Percentiles rank a stretch among this genome's conserved stretches.
These are phyloP conservation scores for Pomacea maculata DNA, from an alignment of 1,140 invertebrate genomes.

Conservation along the genomic window DNA sequence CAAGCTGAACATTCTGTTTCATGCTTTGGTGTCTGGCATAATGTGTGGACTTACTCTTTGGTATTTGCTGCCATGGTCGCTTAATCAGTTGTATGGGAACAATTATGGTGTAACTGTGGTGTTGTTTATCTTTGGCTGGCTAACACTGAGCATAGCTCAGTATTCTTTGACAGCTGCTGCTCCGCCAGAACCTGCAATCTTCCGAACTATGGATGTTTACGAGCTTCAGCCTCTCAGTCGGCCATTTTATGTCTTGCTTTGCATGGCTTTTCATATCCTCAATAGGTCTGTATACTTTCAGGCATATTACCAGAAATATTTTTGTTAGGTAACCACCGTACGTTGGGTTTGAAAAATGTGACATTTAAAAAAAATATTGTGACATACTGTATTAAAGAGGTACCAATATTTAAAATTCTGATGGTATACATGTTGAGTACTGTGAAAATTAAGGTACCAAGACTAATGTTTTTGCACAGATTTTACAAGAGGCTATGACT, in stretches of 20 bases:
- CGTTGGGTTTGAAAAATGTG: no score
- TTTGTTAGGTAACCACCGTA: no score
- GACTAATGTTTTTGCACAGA: no score
- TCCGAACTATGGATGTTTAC: slow-evolving; percentile 60
- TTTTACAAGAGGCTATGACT: no score
- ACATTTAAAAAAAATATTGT: no score
- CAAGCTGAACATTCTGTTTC: slow-evolving; percentile 57
- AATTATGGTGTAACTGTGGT: slow-evolving; percentile 53
- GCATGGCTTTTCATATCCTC: slow-evolving; percentile 50
- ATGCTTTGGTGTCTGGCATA: slow-evolving; percentile 56
- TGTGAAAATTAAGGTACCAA: no score
- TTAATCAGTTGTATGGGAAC: slow-evolving; percentile 48
- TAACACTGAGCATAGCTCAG: slow-evolving; percentile 60
- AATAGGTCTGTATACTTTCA: slow-evolving; percentile 43
- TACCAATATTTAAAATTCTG: no score
- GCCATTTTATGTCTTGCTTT: slow-evolving; percentile 59
- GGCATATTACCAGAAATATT: background rate
- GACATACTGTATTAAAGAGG: no score
- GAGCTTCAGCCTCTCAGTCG: slow-evolving; percentile 60
- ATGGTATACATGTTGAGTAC: no score
- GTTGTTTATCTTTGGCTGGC: slow-evolving; percentile 62
- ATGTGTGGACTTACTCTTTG: slow-evolving; percentile 55
- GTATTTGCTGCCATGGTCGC: slow-evolving; percentile 56
- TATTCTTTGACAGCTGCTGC: slow-evolving; percentile 61
- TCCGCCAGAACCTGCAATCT: slow-evolving; percentile 65